Conservation (phyloP, 1,140 invertebrate genomes). For the Scaptomyza hsui region DNA sequence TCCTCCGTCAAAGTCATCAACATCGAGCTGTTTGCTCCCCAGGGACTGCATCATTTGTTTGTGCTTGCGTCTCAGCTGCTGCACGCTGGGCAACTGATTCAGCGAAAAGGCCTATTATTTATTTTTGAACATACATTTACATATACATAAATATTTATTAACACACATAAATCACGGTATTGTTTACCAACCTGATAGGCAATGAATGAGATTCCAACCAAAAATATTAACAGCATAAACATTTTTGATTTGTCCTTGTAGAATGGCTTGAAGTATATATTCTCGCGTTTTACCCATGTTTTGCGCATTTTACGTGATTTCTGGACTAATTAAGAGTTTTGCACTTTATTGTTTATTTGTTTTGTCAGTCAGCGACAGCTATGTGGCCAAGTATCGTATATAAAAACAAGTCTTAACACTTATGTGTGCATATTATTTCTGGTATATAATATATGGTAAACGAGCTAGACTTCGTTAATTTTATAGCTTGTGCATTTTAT, state of each 20-base stretch:
- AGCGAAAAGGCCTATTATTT: conserved; percentile 72
- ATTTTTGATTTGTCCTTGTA: conserved; percentile 83
- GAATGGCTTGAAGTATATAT: conserved; percentile 83
- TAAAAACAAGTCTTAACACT: conserved; percentile 36
- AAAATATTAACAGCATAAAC: conserved; percentile 72
- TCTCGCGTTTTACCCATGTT: conserved; percentile 82
- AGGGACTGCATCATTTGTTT: conserved; percentile 69
- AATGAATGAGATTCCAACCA: conserved; percentile 79
- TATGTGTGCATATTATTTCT: background rate
- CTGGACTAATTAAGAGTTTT: background rate
- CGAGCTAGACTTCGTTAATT: background rate
- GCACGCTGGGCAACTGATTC: conserved; percentile 76
- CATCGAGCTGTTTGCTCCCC: conserved; percentile 68
- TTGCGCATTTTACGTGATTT: conserved; percentile 69
- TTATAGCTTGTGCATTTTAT: no score
- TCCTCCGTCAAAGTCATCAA: conserved; percentile 58
- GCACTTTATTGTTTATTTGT: conserved; percentile 36
- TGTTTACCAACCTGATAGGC: conserved; percentile 67
- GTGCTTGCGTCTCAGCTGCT: conserved; percentile 70
- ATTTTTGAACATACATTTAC: conserved; percentile 18
- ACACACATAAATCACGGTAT: conserved; percentile 1
- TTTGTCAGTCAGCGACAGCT: conserved; percentile 23
- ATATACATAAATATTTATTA: no score
- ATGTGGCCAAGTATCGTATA: conserved; percentile 31
- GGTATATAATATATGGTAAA: background rate